Evolutionary conservation across 1,140 invertebrate species (phyloP), one percentile per base, ranked within the genome.

Genomic region (Pseudomyrmex dendroicus): DNA sequence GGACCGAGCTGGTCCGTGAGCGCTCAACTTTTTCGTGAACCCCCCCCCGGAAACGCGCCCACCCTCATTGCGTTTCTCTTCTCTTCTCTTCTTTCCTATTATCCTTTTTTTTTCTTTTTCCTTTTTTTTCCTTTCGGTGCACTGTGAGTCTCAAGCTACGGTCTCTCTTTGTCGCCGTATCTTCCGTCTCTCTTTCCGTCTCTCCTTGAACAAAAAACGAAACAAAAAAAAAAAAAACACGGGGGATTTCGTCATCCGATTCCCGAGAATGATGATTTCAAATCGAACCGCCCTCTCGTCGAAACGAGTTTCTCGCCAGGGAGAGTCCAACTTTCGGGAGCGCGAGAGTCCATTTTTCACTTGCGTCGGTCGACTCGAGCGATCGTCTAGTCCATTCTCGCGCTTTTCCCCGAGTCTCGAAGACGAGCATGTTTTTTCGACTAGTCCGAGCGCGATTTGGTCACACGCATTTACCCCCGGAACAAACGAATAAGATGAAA

Each of bases 361-460:
- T 35, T 35, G 62, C 59, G 68, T 74, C 70, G 85, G 22, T 70
- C 68, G 80, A 67, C 66, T 82, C 76, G 63, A 85, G 59, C 62
- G 84, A 83, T 70, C 35, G 35, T 86, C 85, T 86, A 86, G 85
- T 86, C 85, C 70, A 86, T 61, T 72, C 83, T 63, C 70, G 52
- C 73, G 77, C 59, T 50, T 35, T 35, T 54, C n/a, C 77, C n/a
- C 54, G 57, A 67, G 48, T 35, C 64, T 73, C 56, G 15, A 12
- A 70, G 15, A 68, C 13, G 20, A 56, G 57, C 4, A n/a, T 56
- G n/a, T 56, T n/a, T 2, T 9, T 2, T 9, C 62, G 61, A n/a
- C 52, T 25, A 20, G 48, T 76, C 46, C 62, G 46, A 17, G 57
- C 44, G 25, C 20, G 46, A n/a, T 22, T 35, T 15, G 72, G 35